These are phyloP conservation scores for Taxidea taxus DNA, from an alignment of 2,113 vertebrate species.

Conservation along the genomic window DNA sequence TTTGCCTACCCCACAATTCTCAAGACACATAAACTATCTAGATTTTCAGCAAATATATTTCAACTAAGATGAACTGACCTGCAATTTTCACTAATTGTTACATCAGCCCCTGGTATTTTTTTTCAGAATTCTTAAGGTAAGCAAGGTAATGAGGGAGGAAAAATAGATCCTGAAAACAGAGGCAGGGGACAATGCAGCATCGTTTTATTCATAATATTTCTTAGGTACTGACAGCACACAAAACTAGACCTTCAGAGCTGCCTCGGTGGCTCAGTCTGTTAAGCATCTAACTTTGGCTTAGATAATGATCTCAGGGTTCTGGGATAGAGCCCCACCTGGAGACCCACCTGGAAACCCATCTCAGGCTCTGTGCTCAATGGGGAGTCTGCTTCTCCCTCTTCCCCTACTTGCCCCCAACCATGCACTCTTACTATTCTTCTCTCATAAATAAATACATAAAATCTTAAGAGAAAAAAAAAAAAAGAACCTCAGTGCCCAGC, in stretches of 20 bases:
- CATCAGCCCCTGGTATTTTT: neutral
- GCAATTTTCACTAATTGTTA: neutral
- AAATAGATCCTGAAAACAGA: neutral
- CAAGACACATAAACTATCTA: neutral
- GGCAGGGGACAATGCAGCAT: rapidly evolving
- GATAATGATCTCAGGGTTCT: neutral
- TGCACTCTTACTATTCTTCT: neutral
- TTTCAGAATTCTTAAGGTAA: neutral
- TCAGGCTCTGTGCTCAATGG: neutral
- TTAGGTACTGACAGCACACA: neutral
- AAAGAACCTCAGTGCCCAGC: neutral
- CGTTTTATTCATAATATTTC: neutral
- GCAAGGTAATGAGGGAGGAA: rapidly evolving
- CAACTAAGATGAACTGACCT: neutral
- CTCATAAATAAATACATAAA: neutral
- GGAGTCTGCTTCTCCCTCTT: neutral
- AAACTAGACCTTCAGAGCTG: neutral
- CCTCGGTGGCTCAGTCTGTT: neutral
- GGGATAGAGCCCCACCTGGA: no score
- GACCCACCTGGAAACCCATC: neutral
- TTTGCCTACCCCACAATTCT: neutral
- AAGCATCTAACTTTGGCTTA: neutral
- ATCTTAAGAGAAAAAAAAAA: neutral
- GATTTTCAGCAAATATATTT: neutral
- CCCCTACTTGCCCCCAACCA: no score